These are phyloP conservation scores for Hoplias malabaricus DNA, from an alignment of 2,113 vertebrate species.

Conservation along the genomic window DNA sequence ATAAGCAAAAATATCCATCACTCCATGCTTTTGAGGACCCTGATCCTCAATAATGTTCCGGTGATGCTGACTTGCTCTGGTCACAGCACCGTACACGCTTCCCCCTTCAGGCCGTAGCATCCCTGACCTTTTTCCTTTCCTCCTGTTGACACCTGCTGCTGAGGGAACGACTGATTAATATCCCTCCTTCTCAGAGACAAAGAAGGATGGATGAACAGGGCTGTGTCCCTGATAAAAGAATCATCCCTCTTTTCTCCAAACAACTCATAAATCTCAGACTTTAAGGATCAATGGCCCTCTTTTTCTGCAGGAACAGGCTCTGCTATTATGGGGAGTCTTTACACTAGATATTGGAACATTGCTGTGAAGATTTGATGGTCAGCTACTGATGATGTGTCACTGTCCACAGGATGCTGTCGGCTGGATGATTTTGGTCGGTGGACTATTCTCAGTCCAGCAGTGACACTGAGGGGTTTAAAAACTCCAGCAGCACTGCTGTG, in stretches of 20 bases:
- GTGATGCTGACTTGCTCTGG: background rate
- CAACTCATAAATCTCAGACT: constrained; percentile 1
- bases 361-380: no score
- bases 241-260: background rate
- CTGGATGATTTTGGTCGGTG: no score
- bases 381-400: no score
- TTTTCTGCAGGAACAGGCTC: background rate
- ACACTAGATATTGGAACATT: no score
- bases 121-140: background rate
- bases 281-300: background rate
- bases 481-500: no score
- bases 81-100: background rate
- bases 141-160: background rate
- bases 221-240: background rate
- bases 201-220: background rate
- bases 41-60: background rate
- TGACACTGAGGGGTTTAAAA: no score
- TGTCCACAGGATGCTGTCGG: no score
- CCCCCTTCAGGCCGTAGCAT: background rate
- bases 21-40: background rate
- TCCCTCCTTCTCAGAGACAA: background rate
- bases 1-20: background rate
- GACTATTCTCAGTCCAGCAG: no score
- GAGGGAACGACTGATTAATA: background rate
- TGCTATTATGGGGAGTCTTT: no score